Base-by-base conservation (phyloP, 2,797 vertebrate genomes). In the Hippocampus kuda region DNA sequence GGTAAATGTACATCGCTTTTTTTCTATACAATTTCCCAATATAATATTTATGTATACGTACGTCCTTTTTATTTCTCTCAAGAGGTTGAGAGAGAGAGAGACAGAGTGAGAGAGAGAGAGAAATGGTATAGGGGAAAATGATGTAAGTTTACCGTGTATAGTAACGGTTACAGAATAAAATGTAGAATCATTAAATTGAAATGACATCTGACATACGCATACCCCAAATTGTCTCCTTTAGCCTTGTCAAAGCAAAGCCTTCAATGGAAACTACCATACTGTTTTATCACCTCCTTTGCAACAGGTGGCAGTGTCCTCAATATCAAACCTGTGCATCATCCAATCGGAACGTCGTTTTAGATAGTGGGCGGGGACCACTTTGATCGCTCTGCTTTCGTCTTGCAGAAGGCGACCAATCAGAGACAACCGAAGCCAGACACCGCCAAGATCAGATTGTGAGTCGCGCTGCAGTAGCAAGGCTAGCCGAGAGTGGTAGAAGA, bases 381-480 rank as follows among this genome's bases (percentile, higher is more conserved):
- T 66, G 59, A 66, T 71, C 70, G 71, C 67, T 72, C 38, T 75
- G 81, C 77, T 76, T 76, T 75, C 89, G 89, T 92, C 82, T 77
- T 44, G 0, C 20, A 24, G 66, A 67, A 48, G 70, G 71, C 16
- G 74, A 68, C 91, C 91, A 91, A 92, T 92, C 86, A 83, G 66
- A 78, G 7, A 1, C 24, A 72, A 75, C 72, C 16, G 71, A 76
- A 79, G 65, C 68, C 79, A 86, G 90, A 88, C 91, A 90, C 91
- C 91, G 91, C 91, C 91, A 92, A 92, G 91, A 90, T 92, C 90
- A 89, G 91, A 92, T 91, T 90, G 89, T 81, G 78, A 89, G 87
- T 82, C 70, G 75, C 77, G 76, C 85, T 80, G 85, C 76, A 79
- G 85, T 77, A 85, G 83, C 79, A 18, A 63, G 65, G 86, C 83